Evolutionary conservation across 2,113 vertebrate genomes (phyloP), one percentile per base, ranked within the genome.

Genomic region (Amphilophus citrinellus): DNA sequence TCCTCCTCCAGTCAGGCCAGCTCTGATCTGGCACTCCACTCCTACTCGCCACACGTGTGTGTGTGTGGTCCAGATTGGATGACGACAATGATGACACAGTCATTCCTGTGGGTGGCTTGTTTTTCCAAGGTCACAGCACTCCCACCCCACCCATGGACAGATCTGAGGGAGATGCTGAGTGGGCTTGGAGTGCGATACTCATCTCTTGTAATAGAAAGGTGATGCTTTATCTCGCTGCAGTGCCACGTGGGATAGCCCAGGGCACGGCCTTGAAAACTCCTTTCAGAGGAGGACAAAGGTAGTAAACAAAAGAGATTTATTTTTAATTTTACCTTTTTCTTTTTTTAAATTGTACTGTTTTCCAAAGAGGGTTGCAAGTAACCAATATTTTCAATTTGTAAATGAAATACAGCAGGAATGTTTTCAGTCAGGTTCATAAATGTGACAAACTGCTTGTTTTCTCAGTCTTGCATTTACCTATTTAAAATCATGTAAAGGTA

Each of bases 1-100:
- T 88, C 91, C 86, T 79, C 92, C 90, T 88, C 80, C 89, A 84
- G 80, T 85, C 84, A 82, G 91, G 77, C 91, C 91, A 93, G 83
- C 71, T 76, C 84, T 77, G 86, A 89, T 89, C 91, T 91, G 94
- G 91, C 91, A 81, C 91, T 78, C 66, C 65, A 80, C 86, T 84
- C 89, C 88, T 61, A 84, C 88, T 86, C 90, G 68, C 84, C 61
- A 87, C 82, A 61, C 59, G 82, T 76, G 82, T 84, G 80, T 79
- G 91, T 82, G 88, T 93, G 89, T 68, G 88, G 88, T 91, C 91
- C 94, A 94, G 93, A 94, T 94, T 93, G 92, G 91, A 94, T 88
- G 88, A 93, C 84, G 91, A 76, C 77, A 88, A 53, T 53, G 88
- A 90, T 92, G 92, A 92, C 89, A 92, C 79, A 88, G 85, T 88